Base-by-base conservation (phyloP, 1,140 invertebrate genomes). In the Papilio dardanus region DNA sequence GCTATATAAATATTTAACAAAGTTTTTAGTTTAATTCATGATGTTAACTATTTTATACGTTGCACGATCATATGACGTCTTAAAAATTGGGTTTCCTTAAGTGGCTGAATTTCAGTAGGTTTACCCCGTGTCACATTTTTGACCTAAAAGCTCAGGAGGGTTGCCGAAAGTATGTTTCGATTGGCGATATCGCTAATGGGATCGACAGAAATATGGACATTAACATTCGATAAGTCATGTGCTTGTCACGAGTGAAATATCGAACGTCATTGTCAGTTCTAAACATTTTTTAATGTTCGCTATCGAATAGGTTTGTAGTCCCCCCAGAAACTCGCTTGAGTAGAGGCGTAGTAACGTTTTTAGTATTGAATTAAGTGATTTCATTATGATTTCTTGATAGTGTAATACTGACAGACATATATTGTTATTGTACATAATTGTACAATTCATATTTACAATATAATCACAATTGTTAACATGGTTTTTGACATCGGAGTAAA, bases 381-480 rank as follows among this genome's bases (percentile, higher is more conserved):
- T n/a, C 16, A 54, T 21, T 30, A 12, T 62, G 21, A 62, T 28
- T 62, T 62, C 21, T 62, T 62, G 54, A 30, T 62, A 62, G 10
- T 6, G 6, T 54, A 19, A 54, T 62, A 12, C 10, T 62, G 54
- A 28, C 21, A 54, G 19, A 58, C 54, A 28, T 62, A 21, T 50
- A 50, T 62, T 62, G 54, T 62, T 62, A 62, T 28, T 28, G 54
- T 62, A 62, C 24, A 62, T 28, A 54, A 24, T 46, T 46, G 42
- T 12, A 54, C 50, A 62, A 62, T 62, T 62, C 10, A 16, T 62
- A 62, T 62, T 62, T 62, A 62, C 54, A 28, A 28, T 14, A 28
- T 24, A 62, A 10, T 10, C 30, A 28, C 12, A 24, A 54, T 54
- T 54, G 50, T 28, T 28, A 28, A 28, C 2, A 28, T 62, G 12